Percentiles rank a stretch among this genome's conserved stretches.
Evolutionary conservation across 2,797 vertebrate species (phyloP).

Genomic region (Centroberyx gerrardi): DNA sequence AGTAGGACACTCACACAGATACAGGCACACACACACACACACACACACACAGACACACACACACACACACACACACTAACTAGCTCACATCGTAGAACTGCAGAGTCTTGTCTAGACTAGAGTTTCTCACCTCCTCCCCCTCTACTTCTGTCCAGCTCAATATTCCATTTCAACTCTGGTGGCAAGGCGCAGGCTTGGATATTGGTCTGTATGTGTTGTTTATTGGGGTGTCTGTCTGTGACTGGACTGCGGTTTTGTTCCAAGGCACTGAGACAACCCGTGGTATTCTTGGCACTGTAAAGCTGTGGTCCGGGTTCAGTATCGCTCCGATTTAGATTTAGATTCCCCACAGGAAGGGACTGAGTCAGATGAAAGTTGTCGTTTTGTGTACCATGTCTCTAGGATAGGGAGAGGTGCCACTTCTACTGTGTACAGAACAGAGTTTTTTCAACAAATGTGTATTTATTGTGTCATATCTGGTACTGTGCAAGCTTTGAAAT

Average conservation of each 20-base stretch:
- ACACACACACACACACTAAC: slow-evolving; percentile 39
- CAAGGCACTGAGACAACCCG: not conserved
- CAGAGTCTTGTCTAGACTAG: slow-evolving; percentile 68
- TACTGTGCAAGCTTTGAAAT: not conserved
- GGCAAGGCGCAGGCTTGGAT: slow-evolving; percentile 16
- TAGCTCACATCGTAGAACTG: slow-evolving; percentile 52
- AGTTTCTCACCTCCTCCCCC: slow-evolving; percentile 73
- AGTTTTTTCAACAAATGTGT: not conserved
- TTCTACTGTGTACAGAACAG: not conserved
- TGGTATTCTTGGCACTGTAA: not conserved
- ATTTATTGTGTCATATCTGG: slow-evolving; percentile 1
- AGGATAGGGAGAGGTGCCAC: not conserved
- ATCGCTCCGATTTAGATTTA: slow-evolving; percentile 19
- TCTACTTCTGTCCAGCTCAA: slow-evolving; percentile 68
- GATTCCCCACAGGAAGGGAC: not conserved
- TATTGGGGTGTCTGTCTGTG: slow-evolving; percentile 33
- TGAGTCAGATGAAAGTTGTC: not conserved
- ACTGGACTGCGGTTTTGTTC: slow-evolving; percentile 25
- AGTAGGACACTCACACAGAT: slow-evolving; percentile 28
- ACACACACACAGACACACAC: slow-evolving; percentile 2
- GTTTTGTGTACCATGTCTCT: slow-evolving; percentile 6
- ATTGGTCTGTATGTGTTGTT: slow-evolving; percentile 42
- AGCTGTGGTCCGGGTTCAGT: not conserved
- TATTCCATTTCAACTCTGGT: slow-evolving; percentile 51
- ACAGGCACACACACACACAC: slow-evolving; percentile 27